These are phyloP conservation scores for Sesia bembeciformis DNA, from an alignment of 2,888 invertebrate species.

Conservation along the genomic window DNA sequence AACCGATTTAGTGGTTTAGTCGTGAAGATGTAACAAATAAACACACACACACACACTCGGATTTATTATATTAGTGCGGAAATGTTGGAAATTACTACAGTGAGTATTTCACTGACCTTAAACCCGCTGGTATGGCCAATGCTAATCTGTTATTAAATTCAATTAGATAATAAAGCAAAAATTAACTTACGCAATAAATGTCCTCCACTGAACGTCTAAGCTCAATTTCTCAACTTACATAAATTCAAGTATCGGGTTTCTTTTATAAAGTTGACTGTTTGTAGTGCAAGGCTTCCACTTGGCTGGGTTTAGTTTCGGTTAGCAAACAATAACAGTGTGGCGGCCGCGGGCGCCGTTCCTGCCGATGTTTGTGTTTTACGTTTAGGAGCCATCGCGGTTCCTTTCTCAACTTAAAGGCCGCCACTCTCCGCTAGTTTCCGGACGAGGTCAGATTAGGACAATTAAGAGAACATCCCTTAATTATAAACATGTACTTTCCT, in stretches of 20 bases:
- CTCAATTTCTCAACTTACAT: too few relatives aligned
- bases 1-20: too few relatives aligned
- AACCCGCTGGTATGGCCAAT: too few relatives aligned
- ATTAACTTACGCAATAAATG: too few relatives aligned
- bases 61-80: too few relatives aligned
- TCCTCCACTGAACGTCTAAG: too few relatives aligned
- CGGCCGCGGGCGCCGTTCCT: constrained; percentile 38
- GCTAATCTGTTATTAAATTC: too few relatives aligned
- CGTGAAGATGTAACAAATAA: too few relatives aligned
- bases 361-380: constrained; percentile 60
- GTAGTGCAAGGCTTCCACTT: constrained; percentile 7
- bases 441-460: background rate
- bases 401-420: constrained; percentile 26
- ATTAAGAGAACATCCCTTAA: background rate
- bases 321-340: constrained; percentile 65
- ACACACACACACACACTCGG: too few relatives aligned
- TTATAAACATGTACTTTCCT: background rate
- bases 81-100: too few relatives aligned
- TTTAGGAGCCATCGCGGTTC: constrained; percentile 49
- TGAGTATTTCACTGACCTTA: too few relatives aligned
- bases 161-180: too few relatives aligned
- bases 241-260: constrained; percentile 1
- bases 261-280: constrained; percentile 2
- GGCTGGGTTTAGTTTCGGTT: constrained; percentile 48
- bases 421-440: background rate